phyloP scores from a whole-genome alignment of 2,888 invertebrate genomes.

The Hyles lineata region DNA sequence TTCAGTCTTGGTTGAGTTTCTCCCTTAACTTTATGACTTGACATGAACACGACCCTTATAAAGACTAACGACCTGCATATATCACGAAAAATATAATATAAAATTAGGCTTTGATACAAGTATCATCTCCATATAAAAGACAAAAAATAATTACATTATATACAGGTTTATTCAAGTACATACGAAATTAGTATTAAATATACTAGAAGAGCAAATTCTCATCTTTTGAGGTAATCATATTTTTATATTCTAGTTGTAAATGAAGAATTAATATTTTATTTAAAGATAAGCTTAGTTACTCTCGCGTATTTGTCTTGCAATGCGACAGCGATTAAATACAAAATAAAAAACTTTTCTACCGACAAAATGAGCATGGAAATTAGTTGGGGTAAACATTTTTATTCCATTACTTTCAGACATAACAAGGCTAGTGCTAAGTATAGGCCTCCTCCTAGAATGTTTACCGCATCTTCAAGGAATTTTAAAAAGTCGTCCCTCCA shows the following conservation, averaged over 20 bases:
- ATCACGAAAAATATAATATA: background rate
- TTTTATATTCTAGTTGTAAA: background rate
- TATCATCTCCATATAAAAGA: background rate
- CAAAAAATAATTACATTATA: background rate
- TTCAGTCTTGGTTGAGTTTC: too few relatives aligned
- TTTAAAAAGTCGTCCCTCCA: too few relatives aligned
- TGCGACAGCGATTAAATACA: too few relatives aligned
- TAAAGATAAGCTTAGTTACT: background rate
- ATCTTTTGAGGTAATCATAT: conserved; percentile 8
- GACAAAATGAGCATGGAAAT: too few relatives aligned
- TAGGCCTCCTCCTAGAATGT: too few relatives aligned
- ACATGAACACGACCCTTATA: too few relatives aligned
- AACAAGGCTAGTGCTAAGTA: too few relatives aligned
- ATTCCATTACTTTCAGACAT: too few relatives aligned
- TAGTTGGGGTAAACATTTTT: too few relatives aligned
- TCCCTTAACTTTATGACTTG: too few relatives aligned
- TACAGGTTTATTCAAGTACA: background rate
- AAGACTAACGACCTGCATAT: background rate
- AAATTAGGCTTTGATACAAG: background rate
- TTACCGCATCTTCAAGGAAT: too few relatives aligned
- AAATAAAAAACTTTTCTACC: too few relatives aligned
- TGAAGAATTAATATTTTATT: background rate
- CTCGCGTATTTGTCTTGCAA: background rate
- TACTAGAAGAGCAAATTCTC: background rate
- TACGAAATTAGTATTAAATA: conserved; percentile 21